Evolutionary conservation across 2,797 vertebrate genomes (phyloP), one percentile per base, ranked within the genome.

Genomic region (Brachyalestes nurse): DNA sequence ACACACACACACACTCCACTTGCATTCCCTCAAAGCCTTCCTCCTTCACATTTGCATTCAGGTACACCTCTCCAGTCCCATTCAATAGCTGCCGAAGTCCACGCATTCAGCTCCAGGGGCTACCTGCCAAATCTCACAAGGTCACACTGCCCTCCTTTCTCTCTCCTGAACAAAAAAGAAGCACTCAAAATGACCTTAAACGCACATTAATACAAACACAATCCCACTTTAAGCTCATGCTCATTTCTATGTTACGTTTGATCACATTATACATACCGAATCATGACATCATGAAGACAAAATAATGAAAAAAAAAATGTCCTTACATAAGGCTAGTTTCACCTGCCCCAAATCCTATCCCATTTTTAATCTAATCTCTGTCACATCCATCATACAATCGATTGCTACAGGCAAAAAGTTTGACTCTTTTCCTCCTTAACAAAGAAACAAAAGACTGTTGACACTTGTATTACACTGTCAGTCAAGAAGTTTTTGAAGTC

Each of bases 71-170:
- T 82, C 38, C 23, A 72, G 61, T 53, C 74, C 57, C 19, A 47
- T 75, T 57, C 34, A 64, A 34, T 74, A 69, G 70, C 66, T 79
- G 72, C 73, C 64, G 21, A 81, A 78, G 77, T 77, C 64, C 23
- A 77, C 62, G 58, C 69, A 49, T 78, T 78, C 28, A 25, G 28
- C 47, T 75, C 71, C 23, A 55, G 45, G 58, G 60, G 62, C 81
- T 38, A 72, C 51, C 51, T 84, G 80, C 69, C 76, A 86, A 23
- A 79, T 78, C 74, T 74, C 60, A 23, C 53, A 53, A 82, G 65
- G 75, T 69, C 75, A 82, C 4, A 16, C 21, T 70, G 78, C 64
- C 78, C 80, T 81, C 75, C 71, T 49, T n/a, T 28, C 64, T 64
- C n/a, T 69, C 14, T 51, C n/a, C 76, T 13, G 3, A 65, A 78